Percentiles rank a stretch among this genome's conserved stretches.
Conservation (phyloP, 2,888 invertebrate species). For the Hypsopygia costalis region DNA sequence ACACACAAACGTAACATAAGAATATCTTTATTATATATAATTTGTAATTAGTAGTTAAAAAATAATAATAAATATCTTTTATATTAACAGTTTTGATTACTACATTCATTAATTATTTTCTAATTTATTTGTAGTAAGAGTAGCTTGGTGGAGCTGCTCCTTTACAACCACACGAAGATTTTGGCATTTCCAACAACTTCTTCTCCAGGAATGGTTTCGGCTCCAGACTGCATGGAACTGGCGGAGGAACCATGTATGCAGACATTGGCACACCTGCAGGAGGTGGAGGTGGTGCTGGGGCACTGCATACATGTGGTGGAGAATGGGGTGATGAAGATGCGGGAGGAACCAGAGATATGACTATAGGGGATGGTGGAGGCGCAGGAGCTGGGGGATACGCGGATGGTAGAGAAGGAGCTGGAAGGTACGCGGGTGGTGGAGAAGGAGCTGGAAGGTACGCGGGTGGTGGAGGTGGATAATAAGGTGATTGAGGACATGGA, state of each 20-base stretch:
- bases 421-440: conserved; percentile 8
- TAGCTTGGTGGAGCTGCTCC: conserved; percentile 11
- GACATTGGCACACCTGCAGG: conserved; percentile 56
- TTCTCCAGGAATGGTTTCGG: conserved; percentile 45
- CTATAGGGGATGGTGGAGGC: conserved; percentile 34
- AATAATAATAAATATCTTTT: too few species aligned
- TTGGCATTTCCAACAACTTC: conserved; percentile 12
- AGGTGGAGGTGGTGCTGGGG: conserved; percentile 34
- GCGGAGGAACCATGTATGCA: conserved; percentile 57
- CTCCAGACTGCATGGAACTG: conserved; percentile 58
- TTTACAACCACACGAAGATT: conserved; percentile 16
- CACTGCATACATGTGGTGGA: not conserved
- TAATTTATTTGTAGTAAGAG: conserved; percentile 11
- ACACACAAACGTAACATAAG: too few species aligned
- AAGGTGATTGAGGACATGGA: conserved; percentile 25
- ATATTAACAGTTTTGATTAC: too few species aligned
- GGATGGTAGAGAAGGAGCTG: conserved; percentile 18
- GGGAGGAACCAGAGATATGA: conserved; percentile 47
- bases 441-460: conserved; percentile 12
- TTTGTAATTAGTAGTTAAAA: too few species aligned
- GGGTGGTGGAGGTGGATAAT: conserved; percentile 20
- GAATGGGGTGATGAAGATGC: conserved; percentile 30
- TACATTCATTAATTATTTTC: too few species aligned
- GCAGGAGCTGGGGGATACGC: conserved; percentile 20
- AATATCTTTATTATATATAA: too few species aligned